These are phyloP conservation scores for Cossypha caffra DNA, from an alignment of 2,797 vertebrate genomes.

Conservation along the genomic window DNA sequence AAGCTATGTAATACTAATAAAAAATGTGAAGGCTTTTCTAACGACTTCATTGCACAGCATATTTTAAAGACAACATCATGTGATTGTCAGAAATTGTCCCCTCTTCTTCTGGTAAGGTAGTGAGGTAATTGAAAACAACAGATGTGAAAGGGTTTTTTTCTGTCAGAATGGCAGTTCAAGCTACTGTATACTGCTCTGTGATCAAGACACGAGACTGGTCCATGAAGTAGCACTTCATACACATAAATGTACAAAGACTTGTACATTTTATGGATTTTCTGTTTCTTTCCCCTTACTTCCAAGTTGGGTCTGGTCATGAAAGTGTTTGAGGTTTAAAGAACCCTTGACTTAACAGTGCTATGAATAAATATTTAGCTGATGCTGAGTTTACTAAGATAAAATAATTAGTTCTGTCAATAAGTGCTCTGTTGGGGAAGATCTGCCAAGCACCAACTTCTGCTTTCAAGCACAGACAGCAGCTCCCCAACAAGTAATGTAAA, in stretches of 20 bases:
- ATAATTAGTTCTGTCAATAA: background rate
- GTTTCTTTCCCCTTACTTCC: background rate
- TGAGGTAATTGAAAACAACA: background rate
- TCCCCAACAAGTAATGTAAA: background rate
- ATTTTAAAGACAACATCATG: slow-evolving; percentile 50
- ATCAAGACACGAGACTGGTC: background rate
- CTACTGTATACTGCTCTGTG: slow-evolving; percentile 23
- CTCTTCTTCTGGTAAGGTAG: background rate
- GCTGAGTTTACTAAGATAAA: background rate
- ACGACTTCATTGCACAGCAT: slow-evolving; percentile 32
- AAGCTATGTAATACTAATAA: slow-evolving; percentile 18
- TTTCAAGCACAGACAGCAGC: background rate
- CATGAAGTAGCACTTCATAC: background rate
- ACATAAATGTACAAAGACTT: background rate
- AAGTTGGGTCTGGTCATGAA: background rate
- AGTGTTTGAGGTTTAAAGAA: background rate
- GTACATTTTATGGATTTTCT: background rate
- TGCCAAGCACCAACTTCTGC: background rate
- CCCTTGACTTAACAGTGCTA: background rate
- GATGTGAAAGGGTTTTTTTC: background rate
- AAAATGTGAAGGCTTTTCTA: slow-evolving; percentile 62
- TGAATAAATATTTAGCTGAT: background rate
- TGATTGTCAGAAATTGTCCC: slow-evolving; percentile 40
- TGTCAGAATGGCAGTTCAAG: slow-evolving; percentile 1
- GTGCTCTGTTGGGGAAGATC: background rate